These are phyloP conservation scores for Megastigmus dorsalis DNA, from an alignment of 2,888 invertebrate species.

Conservation along the genomic window DNA sequence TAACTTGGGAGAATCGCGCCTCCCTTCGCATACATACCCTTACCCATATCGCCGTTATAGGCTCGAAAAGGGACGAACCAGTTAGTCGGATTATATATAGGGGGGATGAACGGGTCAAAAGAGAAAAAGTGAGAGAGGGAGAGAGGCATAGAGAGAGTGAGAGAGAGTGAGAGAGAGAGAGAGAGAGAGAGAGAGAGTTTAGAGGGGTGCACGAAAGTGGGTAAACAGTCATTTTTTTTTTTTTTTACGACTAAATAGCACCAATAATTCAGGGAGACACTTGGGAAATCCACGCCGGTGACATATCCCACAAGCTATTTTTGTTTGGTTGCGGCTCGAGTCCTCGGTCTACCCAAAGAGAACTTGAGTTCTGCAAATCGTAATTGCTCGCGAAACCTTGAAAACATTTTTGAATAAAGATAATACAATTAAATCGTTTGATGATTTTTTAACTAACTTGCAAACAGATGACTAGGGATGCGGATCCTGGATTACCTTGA, in stretches of 20 bases:
- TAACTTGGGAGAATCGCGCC: constrained; percentile 18
- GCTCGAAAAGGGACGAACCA: constrained; percentile 25
- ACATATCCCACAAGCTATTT: too few species aligned
- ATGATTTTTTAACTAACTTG: too few species aligned
- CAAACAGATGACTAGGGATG: too few species aligned
- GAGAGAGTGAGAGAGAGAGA: constrained; percentile 31
- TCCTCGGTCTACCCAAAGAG: too few species aligned
- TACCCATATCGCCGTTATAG: background rate
- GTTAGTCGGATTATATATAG: constrained; percentile 40
- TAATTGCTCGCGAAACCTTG: too few species aligned
- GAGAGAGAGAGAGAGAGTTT: background rate
- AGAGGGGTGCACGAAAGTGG: constrained; percentile 33
- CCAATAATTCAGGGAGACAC: constrained; percentile 56
- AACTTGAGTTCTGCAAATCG: too few species aligned
- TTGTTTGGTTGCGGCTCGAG: too few species aligned
- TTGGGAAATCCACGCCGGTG: constrained; percentile 57
- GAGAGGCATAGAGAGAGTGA: background rate
- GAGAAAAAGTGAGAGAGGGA: constrained; percentile 3
- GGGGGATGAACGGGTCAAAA: constrained; percentile 7
- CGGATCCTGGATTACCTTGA: too few species aligned
- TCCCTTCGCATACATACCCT: background rate
- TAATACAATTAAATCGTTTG: too few species aligned
- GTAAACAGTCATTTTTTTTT: background rate
- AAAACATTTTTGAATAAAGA: too few species aligned
- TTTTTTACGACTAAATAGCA: constrained; percentile 51